Percentiles rank a stretch among this genome's conserved stretches.
These are phyloP conservation scores for Pygmarrhopalites habei DNA, from an alignment of 1,140 invertebrate genomes.

Conservation along the genomic window DNA sequence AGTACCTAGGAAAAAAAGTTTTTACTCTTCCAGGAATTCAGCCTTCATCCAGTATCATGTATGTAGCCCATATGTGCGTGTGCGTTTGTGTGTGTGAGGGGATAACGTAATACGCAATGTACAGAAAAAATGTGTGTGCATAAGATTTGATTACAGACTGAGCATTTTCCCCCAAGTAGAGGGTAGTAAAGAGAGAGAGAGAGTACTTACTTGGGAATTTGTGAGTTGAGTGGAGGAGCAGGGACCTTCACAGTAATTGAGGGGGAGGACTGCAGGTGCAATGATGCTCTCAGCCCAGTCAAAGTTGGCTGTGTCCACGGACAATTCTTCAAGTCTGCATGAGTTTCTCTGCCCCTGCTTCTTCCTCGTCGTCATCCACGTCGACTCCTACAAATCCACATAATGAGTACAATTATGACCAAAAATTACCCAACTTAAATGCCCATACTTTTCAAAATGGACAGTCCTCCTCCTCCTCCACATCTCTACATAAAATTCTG, in stretches of 20 bases:
- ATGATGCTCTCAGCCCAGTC: conserved; percentile 1
- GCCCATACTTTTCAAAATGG: too few species aligned
- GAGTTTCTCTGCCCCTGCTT: background rate
- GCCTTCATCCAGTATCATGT: too few species aligned
- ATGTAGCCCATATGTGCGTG: too few species aligned
- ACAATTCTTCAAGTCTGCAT: conserved; percentile 6
- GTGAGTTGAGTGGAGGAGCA: background rate
- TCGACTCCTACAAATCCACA: background rate
- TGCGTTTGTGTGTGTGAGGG: too few species aligned
- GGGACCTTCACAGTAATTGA: background rate
- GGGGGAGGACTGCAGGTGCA: conserved; percentile 14
- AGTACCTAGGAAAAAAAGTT: too few species aligned
- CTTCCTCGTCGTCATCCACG: background rate
- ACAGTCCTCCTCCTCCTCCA: too few species aligned
- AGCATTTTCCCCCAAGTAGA: too few species aligned
- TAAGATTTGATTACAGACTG: too few species aligned
- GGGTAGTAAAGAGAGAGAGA: background rate
- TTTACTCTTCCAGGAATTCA: too few species aligned
- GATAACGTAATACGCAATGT: too few species aligned
- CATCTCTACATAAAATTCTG: too few species aligned
- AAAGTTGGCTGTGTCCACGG: background rate
- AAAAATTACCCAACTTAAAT: background rate
- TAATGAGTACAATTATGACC: background rate
- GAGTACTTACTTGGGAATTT: background rate
- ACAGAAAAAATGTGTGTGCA: too few species aligned